Percentiles rank a stretch among this genome's conserved stretches.
These are phyloP conservation scores for Drymonia ruficornis DNA, from an alignment of 2,888 invertebrate species.

Conservation along the genomic window DNA sequence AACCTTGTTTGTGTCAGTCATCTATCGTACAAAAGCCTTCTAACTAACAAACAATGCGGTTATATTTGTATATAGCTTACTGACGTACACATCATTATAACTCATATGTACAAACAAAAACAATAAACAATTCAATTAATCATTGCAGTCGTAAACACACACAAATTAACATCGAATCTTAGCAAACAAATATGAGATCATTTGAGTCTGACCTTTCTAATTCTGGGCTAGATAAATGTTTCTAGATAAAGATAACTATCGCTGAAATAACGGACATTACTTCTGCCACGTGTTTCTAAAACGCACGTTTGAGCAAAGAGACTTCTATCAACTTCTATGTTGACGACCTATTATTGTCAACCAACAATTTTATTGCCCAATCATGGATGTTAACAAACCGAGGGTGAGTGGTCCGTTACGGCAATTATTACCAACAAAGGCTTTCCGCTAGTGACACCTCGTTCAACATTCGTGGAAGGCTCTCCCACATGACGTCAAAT, in stretches of 20 bases:
- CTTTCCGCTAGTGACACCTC: not conserved
- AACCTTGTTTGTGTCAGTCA: not conserved
- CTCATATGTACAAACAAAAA: not conserved
- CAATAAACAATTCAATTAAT: conserved; percentile 32
- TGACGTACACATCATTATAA: not conserved
- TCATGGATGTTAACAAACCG: not conserved
- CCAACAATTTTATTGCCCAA: not conserved
- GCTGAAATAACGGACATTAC: not conserved
- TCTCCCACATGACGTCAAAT: not conserved
- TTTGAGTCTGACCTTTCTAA: conserved; percentile 6
- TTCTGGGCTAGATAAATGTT: conserved; percentile 4
- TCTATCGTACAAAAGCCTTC: too few relatives aligned
- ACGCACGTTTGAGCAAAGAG: too few relatives aligned
- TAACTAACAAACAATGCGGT: not conserved
- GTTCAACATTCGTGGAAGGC: not conserved
- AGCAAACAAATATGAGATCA: conserved; percentile 39
- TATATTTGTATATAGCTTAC: not conserved
- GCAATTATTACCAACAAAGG: not conserved
- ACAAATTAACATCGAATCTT: conserved; percentile 25
- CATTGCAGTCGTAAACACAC: conserved; percentile 30
- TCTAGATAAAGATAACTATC: not conserved
- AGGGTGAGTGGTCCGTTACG: not conserved
- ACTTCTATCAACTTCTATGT: too few relatives aligned
- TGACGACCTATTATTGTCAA: not conserved
- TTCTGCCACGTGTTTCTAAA: not conserved